These are phyloP conservation scores for Pantelozetes paolii DNA, from an alignment of 2,888 invertebrate genomes.

Conservation along the genomic window DNA sequence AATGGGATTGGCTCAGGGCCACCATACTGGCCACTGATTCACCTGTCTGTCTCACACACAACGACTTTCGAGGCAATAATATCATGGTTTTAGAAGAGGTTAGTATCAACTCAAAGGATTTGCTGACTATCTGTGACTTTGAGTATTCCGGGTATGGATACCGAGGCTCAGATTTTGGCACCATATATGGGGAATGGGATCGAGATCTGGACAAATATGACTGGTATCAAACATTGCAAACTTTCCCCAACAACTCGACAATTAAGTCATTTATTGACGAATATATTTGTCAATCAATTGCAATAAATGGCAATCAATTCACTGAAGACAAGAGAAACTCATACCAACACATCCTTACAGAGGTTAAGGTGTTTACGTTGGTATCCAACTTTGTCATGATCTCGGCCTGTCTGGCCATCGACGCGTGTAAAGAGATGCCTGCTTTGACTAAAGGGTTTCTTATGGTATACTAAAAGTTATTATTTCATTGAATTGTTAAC, in stretches of 20 bases:
- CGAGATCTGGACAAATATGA: neutral
- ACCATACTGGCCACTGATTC: neutral
- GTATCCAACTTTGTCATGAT: too few species aligned
- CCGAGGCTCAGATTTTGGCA: slow-evolving; percentile 31
- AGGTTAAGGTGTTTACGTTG: neutral
- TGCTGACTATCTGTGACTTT: slow-evolving; percentile 15
- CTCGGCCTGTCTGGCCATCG: too few species aligned
- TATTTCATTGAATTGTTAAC: too few species aligned
- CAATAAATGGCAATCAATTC: neutral
- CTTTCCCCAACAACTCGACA: neutral
- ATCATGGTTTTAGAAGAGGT: neutral
- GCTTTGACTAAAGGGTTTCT: too few species aligned
- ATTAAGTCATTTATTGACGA: neutral
- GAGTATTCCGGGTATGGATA: slow-evolving; percentile 31
- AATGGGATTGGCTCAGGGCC: slow-evolving; percentile 12
- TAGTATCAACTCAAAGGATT: neutral
- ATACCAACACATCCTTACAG: neutral
- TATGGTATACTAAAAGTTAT: too few species aligned
- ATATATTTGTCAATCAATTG: neutral
- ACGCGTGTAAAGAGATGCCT: too few species aligned
- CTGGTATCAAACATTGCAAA: too few species aligned
- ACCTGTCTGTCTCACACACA: slow-evolving; percentile 1
- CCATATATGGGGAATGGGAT: slow-evolving; percentile 24
- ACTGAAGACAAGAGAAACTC: neutral
- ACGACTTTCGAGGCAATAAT: slow-evolving; percentile 26